phyloP scores from a whole-genome alignment of 2,797 vertebrate genomes.

The Sebastes glaucus region DNA sequence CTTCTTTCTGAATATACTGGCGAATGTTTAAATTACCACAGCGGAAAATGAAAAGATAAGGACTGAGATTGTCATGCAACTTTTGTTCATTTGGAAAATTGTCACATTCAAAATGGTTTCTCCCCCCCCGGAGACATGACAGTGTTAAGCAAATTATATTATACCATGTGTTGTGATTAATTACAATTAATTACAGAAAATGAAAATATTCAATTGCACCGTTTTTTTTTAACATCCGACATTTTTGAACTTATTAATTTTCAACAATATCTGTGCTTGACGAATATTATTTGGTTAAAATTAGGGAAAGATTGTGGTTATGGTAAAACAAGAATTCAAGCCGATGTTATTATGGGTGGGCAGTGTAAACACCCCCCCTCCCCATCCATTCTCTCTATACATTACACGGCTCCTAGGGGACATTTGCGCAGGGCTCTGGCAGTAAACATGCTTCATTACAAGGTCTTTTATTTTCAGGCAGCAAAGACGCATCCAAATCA shows the following conservation, averaged over 20 bases:
- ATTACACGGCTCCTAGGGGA: constrained; percentile 54
- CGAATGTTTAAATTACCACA: not conserved
- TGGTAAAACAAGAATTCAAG: not conserved
- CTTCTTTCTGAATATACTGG: not conserved
- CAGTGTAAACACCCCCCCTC: not conserved
- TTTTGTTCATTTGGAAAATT: too few species aligned
- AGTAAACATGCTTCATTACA: constrained; percentile 68
- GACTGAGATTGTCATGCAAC: too few species aligned
- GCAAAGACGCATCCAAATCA: constrained; percentile 61
- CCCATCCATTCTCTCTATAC: constrained; percentile 11
- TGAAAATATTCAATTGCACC: too few species aligned
- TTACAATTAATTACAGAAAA: too few species aligned
- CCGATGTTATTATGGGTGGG: constrained; percentile 8
- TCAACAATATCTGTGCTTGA: not conserved
- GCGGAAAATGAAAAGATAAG: not conserved
- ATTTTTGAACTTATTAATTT: not conserved
- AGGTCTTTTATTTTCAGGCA: constrained; percentile 64
- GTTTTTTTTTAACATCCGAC: too few species aligned
- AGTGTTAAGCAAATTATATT: too few species aligned
- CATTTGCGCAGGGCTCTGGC: constrained; percentile 29
- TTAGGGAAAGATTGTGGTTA: not conserved
- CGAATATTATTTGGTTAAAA: not conserved
- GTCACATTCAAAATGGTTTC: too few species aligned
- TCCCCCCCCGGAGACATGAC: too few species aligned
- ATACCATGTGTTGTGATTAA: too few species aligned